A percentile compares a stretch with the other conserved stretches of the same genome.
Evolutionary conservation across 2,888 invertebrate genomes (phyloP).

Genomic region (Troides aeacus): DNA sequence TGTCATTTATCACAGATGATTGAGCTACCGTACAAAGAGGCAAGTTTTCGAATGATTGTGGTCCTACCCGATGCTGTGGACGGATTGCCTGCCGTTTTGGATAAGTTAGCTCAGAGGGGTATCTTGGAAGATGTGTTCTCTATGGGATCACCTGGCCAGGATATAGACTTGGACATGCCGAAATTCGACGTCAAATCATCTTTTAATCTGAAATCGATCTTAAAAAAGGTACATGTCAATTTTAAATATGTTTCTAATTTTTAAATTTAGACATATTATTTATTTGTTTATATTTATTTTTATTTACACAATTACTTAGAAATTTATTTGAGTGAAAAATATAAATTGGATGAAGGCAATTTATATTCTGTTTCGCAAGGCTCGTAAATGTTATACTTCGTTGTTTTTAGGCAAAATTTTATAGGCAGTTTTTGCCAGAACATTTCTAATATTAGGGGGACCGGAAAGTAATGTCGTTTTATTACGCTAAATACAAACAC

Average conservation of each 20-base stretch:
- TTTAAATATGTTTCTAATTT: neutral
- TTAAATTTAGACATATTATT: neutral
- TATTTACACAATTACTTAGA: neutral
- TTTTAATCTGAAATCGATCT: slow-evolving; percentile 46
- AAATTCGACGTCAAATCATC: slow-evolving; percentile 53
- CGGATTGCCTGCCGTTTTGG: slow-evolving; percentile 47
- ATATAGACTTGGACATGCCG: slow-evolving; percentile 47
- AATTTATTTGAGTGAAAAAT: neutral
- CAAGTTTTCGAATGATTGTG: slow-evolving; percentile 55
- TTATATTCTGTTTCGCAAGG: too few species aligned
- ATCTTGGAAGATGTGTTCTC: slow-evolving; percentile 47
- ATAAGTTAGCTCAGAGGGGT: slow-evolving; percentile 47
- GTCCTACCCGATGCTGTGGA: slow-evolving; percentile 51
- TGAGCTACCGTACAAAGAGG: slow-evolving; percentile 57
- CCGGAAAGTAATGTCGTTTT: too few species aligned
- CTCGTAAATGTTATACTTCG: too few species aligned
- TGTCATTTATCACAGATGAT: slow-evolving; percentile 44
- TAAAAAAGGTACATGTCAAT: slow-evolving; percentile 43
- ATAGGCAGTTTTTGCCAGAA: too few species aligned
- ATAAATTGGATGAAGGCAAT: too few species aligned
- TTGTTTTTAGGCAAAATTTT: too few species aligned
- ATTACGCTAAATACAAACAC: too few species aligned
- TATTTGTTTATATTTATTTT: neutral
- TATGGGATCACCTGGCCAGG: slow-evolving; percentile 38
- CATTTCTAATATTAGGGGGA: too few species aligned